A percentile compares a stretch with the other conserved stretches of the same genome.
Evolutionary conservation across 2,113 vertebrate species (phyloP).

Genomic region (Notarius quadriscutis): DNA sequence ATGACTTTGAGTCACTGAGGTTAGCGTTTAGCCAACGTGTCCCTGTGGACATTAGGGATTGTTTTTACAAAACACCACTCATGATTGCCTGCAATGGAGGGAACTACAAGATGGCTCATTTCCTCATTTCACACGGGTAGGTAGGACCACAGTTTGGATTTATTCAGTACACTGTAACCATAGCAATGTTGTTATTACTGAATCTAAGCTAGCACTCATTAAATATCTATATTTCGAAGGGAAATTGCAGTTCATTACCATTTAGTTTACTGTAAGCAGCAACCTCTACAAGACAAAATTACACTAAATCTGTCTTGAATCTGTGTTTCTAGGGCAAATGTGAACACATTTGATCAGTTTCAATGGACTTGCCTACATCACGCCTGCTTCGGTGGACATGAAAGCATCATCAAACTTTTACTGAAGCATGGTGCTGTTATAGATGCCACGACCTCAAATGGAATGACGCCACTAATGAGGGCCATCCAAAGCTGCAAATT

Average conservation of each 20-base stretch:
- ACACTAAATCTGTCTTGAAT: neutral
- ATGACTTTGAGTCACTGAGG: constrained; percentile 76
- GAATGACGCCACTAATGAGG: constrained; percentile 79
- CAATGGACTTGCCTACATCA: constrained; percentile 84
- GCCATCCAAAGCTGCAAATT: constrained; percentile 77
- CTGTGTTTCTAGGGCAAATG: constrained; percentile 69
- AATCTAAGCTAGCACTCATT: neutral
- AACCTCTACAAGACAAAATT: neutral
- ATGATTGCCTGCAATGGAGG: constrained; percentile 79
- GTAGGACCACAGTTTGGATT: neutral
- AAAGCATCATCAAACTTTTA: constrained; percentile 72
- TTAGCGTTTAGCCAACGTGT: constrained; percentile 77
- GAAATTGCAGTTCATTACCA: neutral
- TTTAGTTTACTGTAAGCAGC: neutral
- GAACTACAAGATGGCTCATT: constrained; percentile 71
- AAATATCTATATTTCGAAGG: neutral
- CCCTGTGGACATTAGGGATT: constrained; percentile 77
- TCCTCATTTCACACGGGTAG: constrained; percentile 79
- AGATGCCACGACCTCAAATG: constrained; percentile 73
- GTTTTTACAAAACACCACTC: constrained; percentile 80
- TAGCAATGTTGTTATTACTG: neutral
- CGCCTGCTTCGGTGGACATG: constrained; percentile 78
- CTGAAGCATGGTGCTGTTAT: constrained; percentile 72
- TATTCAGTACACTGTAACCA: neutral
- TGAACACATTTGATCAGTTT: constrained; percentile 81